These are phyloP conservation scores for Andrena trimmerana DNA, from an alignment of 2,888 invertebrate genomes.

Conservation along the genomic window DNA sequence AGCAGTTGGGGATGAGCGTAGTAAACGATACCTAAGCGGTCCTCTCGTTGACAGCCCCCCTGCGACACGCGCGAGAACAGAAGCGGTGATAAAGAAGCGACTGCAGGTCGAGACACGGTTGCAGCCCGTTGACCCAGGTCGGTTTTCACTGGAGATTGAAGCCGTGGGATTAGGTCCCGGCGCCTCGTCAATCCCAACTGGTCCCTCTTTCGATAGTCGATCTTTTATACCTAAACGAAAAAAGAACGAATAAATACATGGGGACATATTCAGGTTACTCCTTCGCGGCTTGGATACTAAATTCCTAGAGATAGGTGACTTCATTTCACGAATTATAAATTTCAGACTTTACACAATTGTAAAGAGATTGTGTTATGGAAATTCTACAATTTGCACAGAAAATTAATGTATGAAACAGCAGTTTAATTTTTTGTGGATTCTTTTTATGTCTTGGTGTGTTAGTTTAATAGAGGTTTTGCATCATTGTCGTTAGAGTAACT, in stretches of 20 bases:
- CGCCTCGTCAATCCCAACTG: conserved; percentile 46
- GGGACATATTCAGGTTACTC: neutral
- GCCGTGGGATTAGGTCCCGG: conserved; percentile 64
- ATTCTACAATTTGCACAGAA: neutral
- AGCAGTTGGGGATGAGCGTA: conserved; percentile 4
- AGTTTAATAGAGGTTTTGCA: too few relatives aligned
- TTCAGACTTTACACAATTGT: neutral
- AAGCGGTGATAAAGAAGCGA: conserved; percentile 69
- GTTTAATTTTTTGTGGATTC: neutral
- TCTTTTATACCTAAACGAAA: conserved; percentile 13
- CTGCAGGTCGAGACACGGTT: conserved; percentile 64
- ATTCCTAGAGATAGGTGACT: neutral
- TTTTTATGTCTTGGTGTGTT: too few relatives aligned
- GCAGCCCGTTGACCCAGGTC: conserved; percentile 76
- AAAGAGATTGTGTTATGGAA: neutral
- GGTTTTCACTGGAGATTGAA: conserved; percentile 65
- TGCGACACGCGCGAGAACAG: conserved; percentile 40
- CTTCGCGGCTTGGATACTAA: neutral
- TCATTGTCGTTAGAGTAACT: too few relatives aligned
- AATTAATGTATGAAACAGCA: neutral
- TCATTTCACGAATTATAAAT: neutral
- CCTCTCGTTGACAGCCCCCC: neutral
- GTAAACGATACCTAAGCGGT: conserved; percentile 37
- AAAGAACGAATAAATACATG: neutral
- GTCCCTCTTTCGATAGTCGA: conserved; percentile 15